Evolutionary conservation across 1,140 invertebrate species (phyloP).

Genomic region (Gryon sp.): DNA sequence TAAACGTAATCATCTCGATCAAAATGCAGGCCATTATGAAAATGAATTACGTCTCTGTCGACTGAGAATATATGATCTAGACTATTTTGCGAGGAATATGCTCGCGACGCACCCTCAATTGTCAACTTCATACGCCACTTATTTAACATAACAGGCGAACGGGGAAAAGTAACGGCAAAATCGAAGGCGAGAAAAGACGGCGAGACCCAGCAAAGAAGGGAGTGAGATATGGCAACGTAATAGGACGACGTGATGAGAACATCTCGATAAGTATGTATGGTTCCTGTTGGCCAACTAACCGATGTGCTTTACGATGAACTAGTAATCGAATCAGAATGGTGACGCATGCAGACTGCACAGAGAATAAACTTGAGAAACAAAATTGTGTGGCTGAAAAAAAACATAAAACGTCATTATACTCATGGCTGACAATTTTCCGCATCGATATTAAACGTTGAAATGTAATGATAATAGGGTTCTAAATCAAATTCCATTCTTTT

Average conservation of each 20-base stretch:
- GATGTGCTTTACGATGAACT: constrained; percentile 50
- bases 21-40: not conserved
- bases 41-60: constrained; percentile 6
- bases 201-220: constrained; percentile 17
- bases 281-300: constrained; percentile 66
- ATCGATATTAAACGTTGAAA: constrained; percentile 47
- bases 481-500: constrained; percentile 23
- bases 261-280: constrained; percentile 65
- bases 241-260: constrained; percentile 54
- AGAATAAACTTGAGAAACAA: constrained; percentile 38
- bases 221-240: constrained; percentile 41
- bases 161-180: constrained; percentile 51
- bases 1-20: constrained; percentile 8
- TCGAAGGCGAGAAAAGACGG: constrained; percentile 44
- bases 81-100: constrained; percentile 27
- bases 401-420: constrained; percentile 29
- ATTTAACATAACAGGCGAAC: constrained; percentile 54
- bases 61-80: constrained; percentile 46
- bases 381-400: constrained; percentile 23
- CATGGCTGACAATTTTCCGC: constrained; percentile 39
- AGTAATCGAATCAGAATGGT: constrained; percentile 71
- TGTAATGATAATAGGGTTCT: constrained; percentile 42
- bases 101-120: constrained; percentile 17
- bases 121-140: constrained; percentile 54
- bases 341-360: constrained; percentile 40